Evolutionary conservation across 64 coral and sea anemone species (phyloP).

Genomic region (Montipora sp.): DNA sequence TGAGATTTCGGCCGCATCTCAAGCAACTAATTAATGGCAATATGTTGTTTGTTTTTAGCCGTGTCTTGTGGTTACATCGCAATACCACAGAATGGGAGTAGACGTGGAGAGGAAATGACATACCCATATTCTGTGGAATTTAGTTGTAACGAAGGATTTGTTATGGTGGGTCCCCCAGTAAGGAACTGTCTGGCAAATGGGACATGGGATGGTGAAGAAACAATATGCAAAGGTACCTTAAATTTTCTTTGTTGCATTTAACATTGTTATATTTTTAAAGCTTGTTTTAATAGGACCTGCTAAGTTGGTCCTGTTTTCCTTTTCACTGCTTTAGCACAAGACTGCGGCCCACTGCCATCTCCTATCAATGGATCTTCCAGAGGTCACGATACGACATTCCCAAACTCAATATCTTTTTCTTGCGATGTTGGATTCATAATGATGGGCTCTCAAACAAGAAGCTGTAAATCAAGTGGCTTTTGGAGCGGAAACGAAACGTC

Average conservation of each 20-base stretch:
- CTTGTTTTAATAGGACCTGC: not conserved
- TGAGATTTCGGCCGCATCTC: not conserved
- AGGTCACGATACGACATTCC: slow-evolving; percentile 33
- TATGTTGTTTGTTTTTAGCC: not conserved
- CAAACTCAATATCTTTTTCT: slow-evolving; percentile 17
- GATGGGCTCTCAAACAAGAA: slow-evolving; percentile 49
- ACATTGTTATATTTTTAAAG: not conserved
- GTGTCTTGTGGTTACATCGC: not conserved
- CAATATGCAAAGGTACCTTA: not conserved
- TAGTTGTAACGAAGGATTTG: slow-evolving; percentile 39
- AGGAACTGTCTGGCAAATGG: slow-evolving; percentile 25
- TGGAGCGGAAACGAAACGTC: slow-evolving; percentile 50
- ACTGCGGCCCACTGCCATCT: slow-evolving; percentile 57
- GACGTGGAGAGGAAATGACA: not conserved
- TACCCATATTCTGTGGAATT: not conserved
- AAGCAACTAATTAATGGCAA: not conserved
- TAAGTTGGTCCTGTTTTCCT: too few species aligned
- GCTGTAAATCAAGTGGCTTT: slow-evolving; percentile 19
- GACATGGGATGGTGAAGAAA: slow-evolving; percentile 18
- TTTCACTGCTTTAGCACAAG: slow-evolving; percentile 25
- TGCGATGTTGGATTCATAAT: slow-evolving; percentile 59
- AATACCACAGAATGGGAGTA: not conserved
- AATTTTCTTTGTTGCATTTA: not conserved
- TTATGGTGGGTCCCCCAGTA: not conserved
- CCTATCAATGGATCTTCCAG: slow-evolving; percentile 32